Conservation (phyloP, 2,797 vertebrate species). For the Aphelocoma californica region DNA sequence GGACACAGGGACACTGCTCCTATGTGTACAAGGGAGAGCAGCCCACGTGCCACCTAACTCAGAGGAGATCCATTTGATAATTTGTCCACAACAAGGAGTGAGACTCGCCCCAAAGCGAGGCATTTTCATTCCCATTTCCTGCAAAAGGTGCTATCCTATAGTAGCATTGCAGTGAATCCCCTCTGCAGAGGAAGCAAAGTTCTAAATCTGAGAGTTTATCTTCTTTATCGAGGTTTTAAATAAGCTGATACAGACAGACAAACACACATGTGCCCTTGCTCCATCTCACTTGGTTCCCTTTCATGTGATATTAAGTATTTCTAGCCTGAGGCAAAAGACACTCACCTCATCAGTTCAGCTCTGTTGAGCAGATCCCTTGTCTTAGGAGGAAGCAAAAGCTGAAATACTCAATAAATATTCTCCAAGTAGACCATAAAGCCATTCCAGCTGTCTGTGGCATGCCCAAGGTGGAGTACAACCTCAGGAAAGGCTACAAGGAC, state of each 20-base stretch:
- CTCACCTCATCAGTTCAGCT: conserved; percentile 31
- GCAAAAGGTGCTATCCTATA: not conserved
- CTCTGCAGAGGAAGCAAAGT: not conserved
- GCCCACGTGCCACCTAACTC: not conserved
- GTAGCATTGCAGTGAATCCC: not conserved
- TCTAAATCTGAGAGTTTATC: not conserved
- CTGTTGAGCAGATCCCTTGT: not conserved
- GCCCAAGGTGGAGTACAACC: not conserved
- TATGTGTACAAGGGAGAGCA: not conserved
- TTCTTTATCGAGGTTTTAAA: not conserved
- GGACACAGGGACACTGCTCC: not conserved
- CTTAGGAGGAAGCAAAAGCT: not conserved
- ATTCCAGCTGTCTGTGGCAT: not conserved
- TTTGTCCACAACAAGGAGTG: not conserved
- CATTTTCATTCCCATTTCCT: not conserved
- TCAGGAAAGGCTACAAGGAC: not conserved
- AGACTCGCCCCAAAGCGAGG: not conserved
- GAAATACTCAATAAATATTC: conserved; percentile 1
- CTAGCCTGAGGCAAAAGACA: conserved; percentile 20
- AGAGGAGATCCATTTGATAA: not conserved
- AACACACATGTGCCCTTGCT: not conserved
- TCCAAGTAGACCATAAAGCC: not conserved
- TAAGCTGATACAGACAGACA: not conserved
- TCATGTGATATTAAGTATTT: conserved; percentile 11
- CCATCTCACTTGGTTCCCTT: not conserved